These are phyloP conservation scores for Conops quadrifasciatus DNA, from an alignment of 2,888 invertebrate species.

Conservation along the genomic window DNA sequence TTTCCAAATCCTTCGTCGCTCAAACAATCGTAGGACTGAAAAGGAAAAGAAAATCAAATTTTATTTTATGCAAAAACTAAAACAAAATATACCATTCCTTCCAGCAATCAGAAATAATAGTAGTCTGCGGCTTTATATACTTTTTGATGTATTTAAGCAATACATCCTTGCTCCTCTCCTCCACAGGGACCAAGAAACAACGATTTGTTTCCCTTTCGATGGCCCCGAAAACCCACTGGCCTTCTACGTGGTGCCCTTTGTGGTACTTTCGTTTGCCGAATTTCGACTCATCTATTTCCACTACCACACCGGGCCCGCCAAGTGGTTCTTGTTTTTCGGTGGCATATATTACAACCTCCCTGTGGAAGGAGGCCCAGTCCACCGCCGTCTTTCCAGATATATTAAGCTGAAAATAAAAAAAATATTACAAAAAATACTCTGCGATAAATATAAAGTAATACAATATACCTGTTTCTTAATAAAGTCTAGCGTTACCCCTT, in stretches of 20 bases:
- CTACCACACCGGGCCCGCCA: conserved; percentile 3
- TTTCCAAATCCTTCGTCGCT: background rate
- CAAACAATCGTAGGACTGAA: conserved; percentile 3
- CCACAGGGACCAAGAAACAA: conserved; percentile 28
- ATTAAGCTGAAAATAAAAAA: background rate
- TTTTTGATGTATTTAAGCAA: background rate
- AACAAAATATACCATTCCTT: background rate
- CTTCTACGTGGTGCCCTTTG: conserved; percentile 24
- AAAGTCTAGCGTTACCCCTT: too few species aligned
- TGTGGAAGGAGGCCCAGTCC: conserved; percentile 17
- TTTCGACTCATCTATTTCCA: conserved; percentile 27
- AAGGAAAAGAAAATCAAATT: background rate
- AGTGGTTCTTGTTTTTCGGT: background rate
- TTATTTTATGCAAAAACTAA: background rate
- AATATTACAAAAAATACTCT: background rate
- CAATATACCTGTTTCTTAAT: too few species aligned
- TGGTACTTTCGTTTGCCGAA: conserved; percentile 26
- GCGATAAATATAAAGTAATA: too few species aligned
- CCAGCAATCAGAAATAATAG: background rate
- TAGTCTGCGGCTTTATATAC: background rate
- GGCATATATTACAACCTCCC: conserved; percentile 11
- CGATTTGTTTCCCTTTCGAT: conserved; percentile 16
- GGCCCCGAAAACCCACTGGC: conserved; percentile 34
- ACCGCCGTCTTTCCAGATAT: conserved; percentile 13
- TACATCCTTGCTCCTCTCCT: background rate